Evolutionary conservation across 2,888 invertebrate species (phyloP), one percentile per base, ranked within the genome.

Genomic region (Lysandra bellargus): DNA sequence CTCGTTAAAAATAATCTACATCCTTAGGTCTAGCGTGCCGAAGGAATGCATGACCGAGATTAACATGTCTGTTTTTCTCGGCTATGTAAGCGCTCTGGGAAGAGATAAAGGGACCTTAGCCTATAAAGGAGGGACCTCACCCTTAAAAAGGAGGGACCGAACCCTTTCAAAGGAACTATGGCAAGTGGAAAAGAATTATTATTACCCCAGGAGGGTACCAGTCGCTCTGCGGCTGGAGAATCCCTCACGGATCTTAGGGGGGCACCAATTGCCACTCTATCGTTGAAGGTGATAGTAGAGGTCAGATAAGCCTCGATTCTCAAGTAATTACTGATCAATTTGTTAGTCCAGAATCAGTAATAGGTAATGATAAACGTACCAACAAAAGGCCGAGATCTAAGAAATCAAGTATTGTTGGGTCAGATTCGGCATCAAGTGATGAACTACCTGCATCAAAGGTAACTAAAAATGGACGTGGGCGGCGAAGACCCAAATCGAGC

Each of bases 131-230:
- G 60, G 60, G 60, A 61, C 61, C 61, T 6, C 1, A 61, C 61
- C 61, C 61, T 61, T 61, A 61, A 61, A 61, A 61, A 23, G 61
- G 61, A 61, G 61, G 61, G 61, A 61, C 78, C 78, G 61, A 33
- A 78, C 78, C 78, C 78, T 64, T 69, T 23, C 40, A 78, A 78
- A 44, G 78, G 44, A 78, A 44, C 6, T 49, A 78, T 72, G 78
- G 78, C 78, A 72, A 73, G 2, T 30, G 49, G 7, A 33, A 78
- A 72, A 44, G 44, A 44, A 44, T 44, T 2, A 78, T 17, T 78
- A 78, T 17, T 78, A 78, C 73, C 78, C 73, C 78, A 79, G 77
- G 14, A 49, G 64, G 79, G 79, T 79, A 49, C 75, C 79, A 49
- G 49, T 61, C 75, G 64, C 64, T 14, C 17, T 14, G 75, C 61